Percentiles rank a stretch among this genome's conserved stretches.
phyloP scores from a whole-genome alignment of 2,113 vertebrate species.

The Callospermophilus lateralis region DNA sequence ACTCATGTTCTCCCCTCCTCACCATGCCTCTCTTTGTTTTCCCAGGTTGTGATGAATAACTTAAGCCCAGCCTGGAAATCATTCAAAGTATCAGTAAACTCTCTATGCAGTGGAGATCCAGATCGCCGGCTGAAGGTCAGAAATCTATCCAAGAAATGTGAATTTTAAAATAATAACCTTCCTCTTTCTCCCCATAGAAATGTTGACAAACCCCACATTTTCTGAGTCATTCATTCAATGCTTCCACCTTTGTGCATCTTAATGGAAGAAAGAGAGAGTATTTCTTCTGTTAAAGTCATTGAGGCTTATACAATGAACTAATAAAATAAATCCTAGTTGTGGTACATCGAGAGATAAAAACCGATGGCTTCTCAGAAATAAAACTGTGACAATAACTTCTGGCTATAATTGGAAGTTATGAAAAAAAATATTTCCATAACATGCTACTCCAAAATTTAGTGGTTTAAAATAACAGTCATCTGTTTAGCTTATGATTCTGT shows the following conservation, averaged over 20 bases:
- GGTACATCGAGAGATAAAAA: not conserved
- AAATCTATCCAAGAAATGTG: slow-evolving; percentile 42
- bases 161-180: not conserved
- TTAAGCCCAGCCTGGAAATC: slow-evolving; percentile 98
- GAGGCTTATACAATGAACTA: not conserved
- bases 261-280: not conserved
- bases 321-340: slow-evolving; percentile 43
- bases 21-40: slow-evolving; percentile 72
- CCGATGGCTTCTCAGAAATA: slow-evolving; percentile 20
- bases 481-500: slow-evolving; percentile 8
- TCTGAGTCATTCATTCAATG: not conserved
- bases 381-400: slow-evolving; percentile 45
- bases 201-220: not conserved
- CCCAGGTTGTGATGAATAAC: slow-evolving; percentile 98
- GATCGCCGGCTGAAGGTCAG: slow-evolving; percentile 96
- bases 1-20: not conserved
- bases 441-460: not conserved
- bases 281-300: not conserved
- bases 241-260: not conserved
- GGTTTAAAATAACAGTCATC: not conserved
- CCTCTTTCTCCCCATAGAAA: not conserved
- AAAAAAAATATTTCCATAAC: not conserved
- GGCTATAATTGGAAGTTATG: not conserved
- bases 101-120: slow-evolving; percentile 97
- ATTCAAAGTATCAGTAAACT: slow-evolving; percentile 98